Evolutionary conservation across 2,888 invertebrate genomes (phyloP), one percentile per base, ranked within the genome.

Genomic region (Dolomedes plantarius): DNA sequence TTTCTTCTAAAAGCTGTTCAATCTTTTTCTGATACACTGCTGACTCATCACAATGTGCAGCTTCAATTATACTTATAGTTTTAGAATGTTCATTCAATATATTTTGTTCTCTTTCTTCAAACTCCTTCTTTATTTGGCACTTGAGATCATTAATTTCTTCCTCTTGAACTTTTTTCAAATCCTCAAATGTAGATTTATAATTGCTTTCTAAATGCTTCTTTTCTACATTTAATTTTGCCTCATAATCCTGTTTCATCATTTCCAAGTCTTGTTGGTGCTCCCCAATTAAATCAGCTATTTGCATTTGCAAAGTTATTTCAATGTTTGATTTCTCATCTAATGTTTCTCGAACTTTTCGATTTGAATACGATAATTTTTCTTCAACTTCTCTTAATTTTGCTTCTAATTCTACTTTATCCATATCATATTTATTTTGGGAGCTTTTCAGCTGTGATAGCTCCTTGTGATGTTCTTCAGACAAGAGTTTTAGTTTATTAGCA

Each of bases 1-100:
- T 86, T 41, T 86, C 86, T 65, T 86, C 86, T 1, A 80, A 31
- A 13, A 86, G 71, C 9, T 80, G 74, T n/a, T 86, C 80, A 11
- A 86, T 81, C 39, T 76, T 86, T 19, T 80, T 80, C 36, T 86
- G 79, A 11, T 76, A 80, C 1, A 65, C 50, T n/a, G 71, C 72
- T 16, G 67, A 79, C n/a, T 86, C 80, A 28, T 56, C 79, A 28
- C 41, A 69, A 46, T 86, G 78, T 16, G 68, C 64, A 6, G 64
- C 39, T 69, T 74, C 78, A 5, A 86, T 62, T 13, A 74, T 16
- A 16, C 23, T 36, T 5, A 86, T 19, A 46, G 46, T 36, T 50
- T 69, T 74, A 16, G 68, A 68, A 69, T 86, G 79, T 32, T 86
- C 78, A 19, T 50, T 50, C 23, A n/a, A 68, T 19, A 85, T 41